A percentile compares a stretch with the other conserved stretches of the same genome.
phyloP scores from a whole-genome alignment of 1,140 invertebrate species.

The Tribolium madens region DNA sequence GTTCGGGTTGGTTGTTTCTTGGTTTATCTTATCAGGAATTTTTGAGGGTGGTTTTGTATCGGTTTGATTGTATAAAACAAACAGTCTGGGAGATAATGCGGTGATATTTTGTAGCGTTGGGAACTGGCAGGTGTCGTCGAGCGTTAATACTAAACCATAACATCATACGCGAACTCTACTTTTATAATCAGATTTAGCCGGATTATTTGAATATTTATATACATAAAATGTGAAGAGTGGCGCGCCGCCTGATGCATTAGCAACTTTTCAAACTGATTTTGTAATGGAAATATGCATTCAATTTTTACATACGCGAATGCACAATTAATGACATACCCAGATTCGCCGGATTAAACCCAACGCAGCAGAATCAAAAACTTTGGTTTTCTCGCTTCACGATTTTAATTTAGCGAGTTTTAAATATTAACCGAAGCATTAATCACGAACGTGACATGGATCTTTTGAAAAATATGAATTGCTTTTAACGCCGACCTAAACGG shows the following conservation, averaged over 20 bases:
- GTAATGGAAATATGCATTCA: constrained; percentile 50
- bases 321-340: constrained; percentile 33
- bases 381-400: background rate
- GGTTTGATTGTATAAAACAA: constrained; percentile 24
- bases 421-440: background rate
- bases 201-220: constrained; percentile 64
- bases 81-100: constrained; percentile 7
- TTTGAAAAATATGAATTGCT: constrained; percentile 28
- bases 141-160: constrained; percentile 62
- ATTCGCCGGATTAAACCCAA: background rate
- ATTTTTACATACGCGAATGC: constrained; percentile 39
- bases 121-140: constrained; percentile 58
- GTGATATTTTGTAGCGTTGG: constrained; percentile 49
- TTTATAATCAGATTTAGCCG: constrained; percentile 61
- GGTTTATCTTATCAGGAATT: constrained; percentile 54
- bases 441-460: constrained; percentile 8
- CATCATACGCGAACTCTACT: constrained; percentile 62
- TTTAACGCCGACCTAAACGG: background rate
- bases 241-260: constrained; percentile 56
- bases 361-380: no score
- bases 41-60: constrained; percentile 4
- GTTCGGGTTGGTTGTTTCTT: constrained; percentile 43
- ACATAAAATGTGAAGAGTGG: constrained; percentile 56
- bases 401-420: background rate
- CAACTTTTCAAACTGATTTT: constrained; percentile 55